phyloP scores from a whole-genome alignment of 2,888 invertebrate species.

The Cyaniris semiargus region DNA sequence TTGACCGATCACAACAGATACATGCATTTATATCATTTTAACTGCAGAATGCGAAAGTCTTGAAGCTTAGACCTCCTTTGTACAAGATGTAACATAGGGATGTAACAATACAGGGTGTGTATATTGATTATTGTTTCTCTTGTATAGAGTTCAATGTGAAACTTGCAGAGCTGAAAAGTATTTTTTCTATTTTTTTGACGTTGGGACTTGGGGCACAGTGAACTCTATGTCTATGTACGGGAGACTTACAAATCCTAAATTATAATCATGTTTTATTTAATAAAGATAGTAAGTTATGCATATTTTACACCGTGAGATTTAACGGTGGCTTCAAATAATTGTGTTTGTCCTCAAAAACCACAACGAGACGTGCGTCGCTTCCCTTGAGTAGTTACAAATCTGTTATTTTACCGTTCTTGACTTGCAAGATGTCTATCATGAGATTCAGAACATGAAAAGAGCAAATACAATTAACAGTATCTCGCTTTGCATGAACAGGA shows the following conservation, averaged over 20 bases:
- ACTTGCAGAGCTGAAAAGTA: not conserved
- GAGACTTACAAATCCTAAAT: not conserved
- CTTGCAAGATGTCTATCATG: not conserved
- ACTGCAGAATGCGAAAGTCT: not conserved
- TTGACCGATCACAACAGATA: slow-evolving; percentile 21
- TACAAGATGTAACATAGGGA: not conserved
- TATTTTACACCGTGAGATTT: not conserved
- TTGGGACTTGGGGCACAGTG: too few relatives aligned
- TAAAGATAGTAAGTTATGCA: too few relatives aligned
- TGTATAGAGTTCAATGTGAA: not conserved
- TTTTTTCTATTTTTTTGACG: not conserved
- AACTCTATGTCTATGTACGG: not conserved
- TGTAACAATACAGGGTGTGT: not conserved
- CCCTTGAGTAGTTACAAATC: slow-evolving; percentile 9
- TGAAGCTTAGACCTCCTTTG: not conserved
- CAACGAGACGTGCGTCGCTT: not conserved
- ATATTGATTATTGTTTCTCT: not conserved
- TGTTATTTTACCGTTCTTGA: not conserved
- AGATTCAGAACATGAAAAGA: not conserved
- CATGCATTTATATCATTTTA: not conserved
- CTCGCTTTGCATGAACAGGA: not conserved
- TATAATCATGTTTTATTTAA: not conserved
- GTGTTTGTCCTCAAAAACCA: not conserved
- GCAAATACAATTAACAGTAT: not conserved
- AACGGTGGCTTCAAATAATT: not conserved